Evolutionary conservation across 2,888 invertebrate species (phyloP).

Genomic region (Rhogogaster chlorosoma): DNA sequence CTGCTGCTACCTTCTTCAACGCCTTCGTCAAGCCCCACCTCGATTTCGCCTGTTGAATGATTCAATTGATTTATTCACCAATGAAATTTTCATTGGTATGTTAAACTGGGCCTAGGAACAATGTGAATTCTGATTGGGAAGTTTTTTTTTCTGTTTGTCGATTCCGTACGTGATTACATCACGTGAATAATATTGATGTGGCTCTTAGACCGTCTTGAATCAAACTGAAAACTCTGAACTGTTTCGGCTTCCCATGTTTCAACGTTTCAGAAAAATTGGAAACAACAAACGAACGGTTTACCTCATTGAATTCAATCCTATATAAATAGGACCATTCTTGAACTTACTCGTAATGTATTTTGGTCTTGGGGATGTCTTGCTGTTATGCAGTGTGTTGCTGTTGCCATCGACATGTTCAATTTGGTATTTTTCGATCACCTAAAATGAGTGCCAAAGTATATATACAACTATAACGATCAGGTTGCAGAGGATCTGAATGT

Average conservation of each 20-base stretch:
- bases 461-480: neutral
- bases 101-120: conserved; percentile 26
- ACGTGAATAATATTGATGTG: neutral
- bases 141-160: neutral
- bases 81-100: conserved; percentile 18
- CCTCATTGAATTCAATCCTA: neutral
- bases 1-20: conserved; percentile 69
- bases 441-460: conserved; percentile 58
- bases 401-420: conserved; percentile 81
- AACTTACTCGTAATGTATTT: conserved; percentile 62
- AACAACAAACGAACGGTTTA: neutral
- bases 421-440: conserved; percentile 85
- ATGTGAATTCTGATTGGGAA: conserved; percentile 31
- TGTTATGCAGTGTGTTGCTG: conserved; percentile 80
- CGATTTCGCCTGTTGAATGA: conserved; percentile 62
- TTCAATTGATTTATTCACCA: conserved; percentile 15
- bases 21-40: conserved; percentile 66
- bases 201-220: neutral
- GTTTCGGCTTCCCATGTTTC: neutral
- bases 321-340: neutral
- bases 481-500: neutral
- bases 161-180: neutral
- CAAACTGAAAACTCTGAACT: neutral
- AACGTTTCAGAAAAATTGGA: neutral
- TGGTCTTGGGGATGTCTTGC: conserved; percentile 56